These are phyloP conservation scores for Tromatobia lineatoria DNA, from an alignment of 2,888 invertebrate species.

Conservation along the genomic window DNA sequence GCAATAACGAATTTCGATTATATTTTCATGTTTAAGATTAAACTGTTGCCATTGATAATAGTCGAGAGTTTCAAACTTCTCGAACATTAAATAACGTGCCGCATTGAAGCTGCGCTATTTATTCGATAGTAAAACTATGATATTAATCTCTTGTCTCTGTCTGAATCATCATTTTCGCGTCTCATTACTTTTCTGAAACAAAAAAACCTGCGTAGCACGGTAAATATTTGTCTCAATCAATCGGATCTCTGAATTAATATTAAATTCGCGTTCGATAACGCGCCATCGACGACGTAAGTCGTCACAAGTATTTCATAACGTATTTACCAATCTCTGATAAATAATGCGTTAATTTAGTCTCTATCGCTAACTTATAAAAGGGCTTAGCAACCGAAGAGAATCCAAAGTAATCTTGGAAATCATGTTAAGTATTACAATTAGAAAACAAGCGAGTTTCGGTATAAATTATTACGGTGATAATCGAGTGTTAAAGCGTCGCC, in stretches of 20 bases:
- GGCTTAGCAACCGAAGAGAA: slow-evolving; percentile 12
- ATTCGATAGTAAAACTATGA: slow-evolving; percentile 25
- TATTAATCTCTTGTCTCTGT: background rate
- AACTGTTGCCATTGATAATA: slow-evolving; percentile 21
- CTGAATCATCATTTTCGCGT: background rate
- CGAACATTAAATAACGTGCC: background rate
- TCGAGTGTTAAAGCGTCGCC: slow-evolving; percentile 16
- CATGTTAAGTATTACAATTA: slow-evolving; percentile 11
- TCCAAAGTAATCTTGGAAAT: slow-evolving; percentile 11
- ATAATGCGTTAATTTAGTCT: background rate
- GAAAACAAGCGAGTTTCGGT: slow-evolving; percentile 2
- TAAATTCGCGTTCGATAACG: background rate
- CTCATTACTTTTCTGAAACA: background rate
- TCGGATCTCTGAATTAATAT: background rate
- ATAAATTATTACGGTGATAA: slow-evolving; percentile 8
- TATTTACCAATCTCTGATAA: slow-evolving; percentile 15
- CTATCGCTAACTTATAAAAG: background rate
- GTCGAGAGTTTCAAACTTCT: background rate
- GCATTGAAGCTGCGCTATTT: slow-evolving; percentile 19
- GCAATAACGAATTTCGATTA: slow-evolving; percentile 4
- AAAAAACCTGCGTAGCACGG: background rate
- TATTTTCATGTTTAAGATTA: background rate
- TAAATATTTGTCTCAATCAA: slow-evolving; percentile 1
- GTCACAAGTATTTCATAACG: slow-evolving; percentile 30
- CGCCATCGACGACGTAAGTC: background rate